phyloP scores from a whole-genome alignment of 2,888 invertebrate genomes.

The Theretra japonica region DNA sequence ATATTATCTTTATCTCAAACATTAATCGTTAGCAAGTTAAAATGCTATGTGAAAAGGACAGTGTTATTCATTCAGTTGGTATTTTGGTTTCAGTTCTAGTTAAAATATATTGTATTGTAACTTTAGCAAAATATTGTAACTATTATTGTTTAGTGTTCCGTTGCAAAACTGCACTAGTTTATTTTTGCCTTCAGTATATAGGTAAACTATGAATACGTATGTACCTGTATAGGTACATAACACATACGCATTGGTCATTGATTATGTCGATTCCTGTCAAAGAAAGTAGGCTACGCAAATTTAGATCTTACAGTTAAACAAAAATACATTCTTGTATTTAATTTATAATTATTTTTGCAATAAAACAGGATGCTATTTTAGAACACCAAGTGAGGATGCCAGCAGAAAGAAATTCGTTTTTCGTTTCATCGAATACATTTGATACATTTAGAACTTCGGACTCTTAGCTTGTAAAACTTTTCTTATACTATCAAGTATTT shows the following conservation, averaged over 20 bases:
- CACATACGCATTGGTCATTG: no score
- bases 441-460: not conserved
- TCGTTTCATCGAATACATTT: slow-evolving; percentile 7
- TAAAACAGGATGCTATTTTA: not conserved
- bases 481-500: slow-evolving; percentile 19
- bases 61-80: not conserved
- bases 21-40: slow-evolving; percentile 17
- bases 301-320: no score
- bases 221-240: no score
- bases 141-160: slow-evolving; percentile 6
- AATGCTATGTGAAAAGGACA: slow-evolving; percentile 19
- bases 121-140: not conserved
- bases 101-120: not conserved
- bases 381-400: not conserved
- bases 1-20: slow-evolving; percentile 27
- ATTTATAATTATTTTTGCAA: not conserved
- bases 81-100: slow-evolving; percentile 1
- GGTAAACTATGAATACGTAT: not conserved
- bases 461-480: not conserved
- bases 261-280: no score
- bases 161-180: not conserved
- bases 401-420: slow-evolving; percentile 1
- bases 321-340: no score
- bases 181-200: not conserved
- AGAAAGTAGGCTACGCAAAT: no score